These are phyloP conservation scores for Cistogaster globosa DNA, from an alignment of 2,888 invertebrate genomes.

Conservation along the genomic window DNA sequence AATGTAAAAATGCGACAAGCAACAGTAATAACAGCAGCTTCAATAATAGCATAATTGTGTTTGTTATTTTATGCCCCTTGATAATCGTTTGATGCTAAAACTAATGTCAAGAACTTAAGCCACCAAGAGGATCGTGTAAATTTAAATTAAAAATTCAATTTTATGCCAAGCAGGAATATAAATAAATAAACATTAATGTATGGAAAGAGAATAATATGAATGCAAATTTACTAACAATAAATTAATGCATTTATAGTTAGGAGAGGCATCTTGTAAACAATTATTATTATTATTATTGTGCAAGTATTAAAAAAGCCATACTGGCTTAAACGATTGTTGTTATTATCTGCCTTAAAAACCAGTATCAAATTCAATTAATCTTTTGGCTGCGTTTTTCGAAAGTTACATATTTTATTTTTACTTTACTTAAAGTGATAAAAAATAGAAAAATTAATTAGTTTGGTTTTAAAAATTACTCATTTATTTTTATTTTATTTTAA, in stretches of 20 bases:
- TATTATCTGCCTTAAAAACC: too few relatives aligned
- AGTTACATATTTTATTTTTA: too few relatives aligned
- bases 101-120: conserved; percentile 26
- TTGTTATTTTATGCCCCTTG: conserved; percentile 23
- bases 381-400: too few relatives aligned
- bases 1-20: conserved; percentile 3
- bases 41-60: conserved; percentile 10
- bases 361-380: too few relatives aligned
- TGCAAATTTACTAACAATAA: not conserved
- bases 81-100: conserved; percentile 34
- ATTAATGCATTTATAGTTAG: not conserved
- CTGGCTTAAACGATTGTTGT: too few relatives aligned
- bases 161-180: conserved; percentile 7
- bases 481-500: too few relatives aligned
- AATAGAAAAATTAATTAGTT: too few relatives aligned
- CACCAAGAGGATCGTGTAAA: conserved; percentile 12
- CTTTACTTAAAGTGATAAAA: too few relatives aligned
- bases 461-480: too few relatives aligned
- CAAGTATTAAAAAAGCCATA: too few relatives aligned
- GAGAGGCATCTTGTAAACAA: not conserved
- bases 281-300: not conserved
- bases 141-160: conserved; percentile 35
- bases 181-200: not conserved
- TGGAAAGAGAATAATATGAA: not conserved
- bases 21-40: conserved; percentile 1